Base-by-base conservation (phyloP, 2,797 vertebrate species). In the Aulostomus chinensis region DNA sequence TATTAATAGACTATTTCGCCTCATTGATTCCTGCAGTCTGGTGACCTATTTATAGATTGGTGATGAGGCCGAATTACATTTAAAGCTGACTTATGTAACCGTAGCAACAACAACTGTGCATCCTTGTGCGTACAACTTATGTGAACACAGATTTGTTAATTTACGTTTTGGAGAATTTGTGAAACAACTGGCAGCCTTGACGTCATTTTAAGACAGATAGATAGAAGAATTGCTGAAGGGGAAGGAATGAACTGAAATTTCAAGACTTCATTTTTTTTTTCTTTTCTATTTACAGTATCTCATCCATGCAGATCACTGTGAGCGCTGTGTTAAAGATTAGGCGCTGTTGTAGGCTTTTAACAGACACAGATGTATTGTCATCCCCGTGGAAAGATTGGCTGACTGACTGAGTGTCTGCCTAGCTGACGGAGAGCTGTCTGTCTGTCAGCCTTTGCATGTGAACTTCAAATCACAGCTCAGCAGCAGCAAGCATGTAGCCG, bases 401-500 rank as follows among this genome's bases (percentile, higher is more conserved):
- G 77, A 38, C 70, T 80, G 77, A 58, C 72, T 69, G 58, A 58
- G 66, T 60, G 63, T 21, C 58, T 73, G 77, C 21, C 53, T 70
- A 56, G 39, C 63, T 86, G 87, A 82, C 82, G 84, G 86, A 86
- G 70, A 84, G 84, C 83, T 88, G 81, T 81, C 86, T 87, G 83
- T 85, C 85, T 86, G 83, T 84, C 86, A 85, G 76, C 83, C 81
- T 83, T 80, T 76, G 76, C 84, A 81, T 72, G 80, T 85, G 83
- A 87, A 89, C 83, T 88, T 89, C 87, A 90, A 85, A 87, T 86
- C 83, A 38, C 76, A 80, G 76, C 86, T 83, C 73, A 14, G 72
- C 73, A 80, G 74, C 83, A 72, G 57, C 25, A 57, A 81, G 85
- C 85, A 58, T 90, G 88, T 90, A 87, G 84, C 84, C 81, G 86